phyloP scores from a whole-genome alignment of 2,113 vertebrate genomes.

The Cyphomyrus discorhynchus region DNA sequence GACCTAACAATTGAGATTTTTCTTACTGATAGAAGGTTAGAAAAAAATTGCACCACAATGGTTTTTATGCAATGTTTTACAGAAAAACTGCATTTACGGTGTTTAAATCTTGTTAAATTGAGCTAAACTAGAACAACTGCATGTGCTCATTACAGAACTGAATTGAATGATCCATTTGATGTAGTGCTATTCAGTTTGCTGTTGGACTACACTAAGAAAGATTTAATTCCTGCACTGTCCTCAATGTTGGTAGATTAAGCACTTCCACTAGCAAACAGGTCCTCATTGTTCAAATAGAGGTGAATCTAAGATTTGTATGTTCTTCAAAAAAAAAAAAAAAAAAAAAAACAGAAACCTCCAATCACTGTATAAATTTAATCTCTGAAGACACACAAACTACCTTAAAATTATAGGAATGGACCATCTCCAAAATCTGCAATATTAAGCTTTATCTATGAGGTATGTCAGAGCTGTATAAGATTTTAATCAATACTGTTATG shows the following conservation, averaged over 20 bases:
- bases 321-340: background rate
- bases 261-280: background rate
- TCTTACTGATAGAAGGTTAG: background rate
- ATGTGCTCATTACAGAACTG: background rate
- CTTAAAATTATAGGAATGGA: background rate
- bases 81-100: background rate
- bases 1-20: background rate
- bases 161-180: background rate
- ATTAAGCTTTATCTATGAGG: background rate
- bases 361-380: background rate
- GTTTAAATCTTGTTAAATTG: background rate
- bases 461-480: background rate
- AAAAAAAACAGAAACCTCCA: background rate
- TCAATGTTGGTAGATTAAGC: background rate
- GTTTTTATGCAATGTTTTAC: background rate
- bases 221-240: background rate
- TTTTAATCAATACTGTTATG: background rate
- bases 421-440: background rate
- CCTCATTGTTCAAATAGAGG: background rate
- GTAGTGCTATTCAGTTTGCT: background rate
- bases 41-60: background rate
- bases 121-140: background rate
- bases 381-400: background rate
- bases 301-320: background rate
- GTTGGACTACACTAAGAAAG: background rate